These are phyloP conservation scores for Drosophila siamana DNA, from an alignment of 2,888 invertebrate genomes.

Conservation along the genomic window DNA sequence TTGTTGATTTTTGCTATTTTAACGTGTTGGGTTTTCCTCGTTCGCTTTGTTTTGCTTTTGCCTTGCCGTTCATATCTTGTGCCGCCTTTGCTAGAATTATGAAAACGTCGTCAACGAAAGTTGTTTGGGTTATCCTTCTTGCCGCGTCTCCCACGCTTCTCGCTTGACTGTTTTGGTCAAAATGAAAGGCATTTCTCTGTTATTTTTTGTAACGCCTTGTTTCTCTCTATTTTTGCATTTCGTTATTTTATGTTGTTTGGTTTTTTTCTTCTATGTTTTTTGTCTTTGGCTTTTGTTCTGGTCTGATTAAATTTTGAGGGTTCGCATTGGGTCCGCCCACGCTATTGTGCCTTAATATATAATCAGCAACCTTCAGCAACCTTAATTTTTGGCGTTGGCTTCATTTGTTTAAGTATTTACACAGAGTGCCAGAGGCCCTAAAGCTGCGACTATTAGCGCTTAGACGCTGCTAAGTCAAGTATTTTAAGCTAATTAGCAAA, in stretches of 20 bases:
- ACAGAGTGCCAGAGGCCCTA: constrained; percentile 4
- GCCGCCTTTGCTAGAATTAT: constrained; percentile 49
- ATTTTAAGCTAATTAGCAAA: constrained; percentile 31
- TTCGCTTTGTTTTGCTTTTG: constrained; percentile 18
- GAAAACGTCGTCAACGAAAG: constrained; percentile 54
- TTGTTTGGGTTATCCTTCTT: constrained; percentile 40
- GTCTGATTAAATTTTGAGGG: constrained; percentile 64
- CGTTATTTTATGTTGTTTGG: constrained; percentile 10
- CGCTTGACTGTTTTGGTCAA: constrained; percentile 21
- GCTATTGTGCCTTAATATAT: constrained; percentile 39
- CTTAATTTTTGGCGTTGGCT: constrained; percentile 35
- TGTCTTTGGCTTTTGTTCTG: constrained; percentile 42
- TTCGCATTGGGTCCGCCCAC: constrained; percentile 24
- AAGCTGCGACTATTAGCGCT: constrained; percentile 26
- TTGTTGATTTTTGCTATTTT: constrained; percentile 68
- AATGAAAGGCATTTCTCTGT: constrained; percentile 36
- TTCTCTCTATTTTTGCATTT: constrained; percentile 38
- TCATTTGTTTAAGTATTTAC: constrained; percentile 30
- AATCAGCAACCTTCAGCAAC: constrained; percentile 30
- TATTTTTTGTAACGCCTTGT: constrained; percentile 50
- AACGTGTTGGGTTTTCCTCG: constrained; percentile 45
- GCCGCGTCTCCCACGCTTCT: constrained; percentile 7
- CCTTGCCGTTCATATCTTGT: constrained; percentile 29
- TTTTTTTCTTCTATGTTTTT: no score
- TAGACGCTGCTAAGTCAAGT: constrained; percentile 11